Conservation (phyloP, 2,113 vertebrate genomes). For the Struthidea cinerea region DNA sequence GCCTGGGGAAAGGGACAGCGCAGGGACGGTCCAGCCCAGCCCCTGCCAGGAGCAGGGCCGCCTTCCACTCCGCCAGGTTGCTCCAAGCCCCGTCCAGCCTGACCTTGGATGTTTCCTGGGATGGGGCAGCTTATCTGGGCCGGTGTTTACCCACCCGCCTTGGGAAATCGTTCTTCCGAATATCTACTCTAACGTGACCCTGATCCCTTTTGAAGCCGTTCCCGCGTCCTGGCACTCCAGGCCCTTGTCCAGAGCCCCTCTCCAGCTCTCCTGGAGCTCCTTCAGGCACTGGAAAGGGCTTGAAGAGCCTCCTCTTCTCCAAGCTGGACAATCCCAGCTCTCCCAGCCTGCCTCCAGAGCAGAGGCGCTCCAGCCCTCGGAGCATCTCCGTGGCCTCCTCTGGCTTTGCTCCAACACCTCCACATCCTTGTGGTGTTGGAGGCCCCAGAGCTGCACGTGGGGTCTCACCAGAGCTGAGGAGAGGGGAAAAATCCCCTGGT, state of each 20-base stretch:
- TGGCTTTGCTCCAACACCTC: not conserved
- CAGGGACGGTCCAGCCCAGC: not conserved
- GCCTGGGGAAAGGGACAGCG: not conserved
- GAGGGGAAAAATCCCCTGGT: not conserved
- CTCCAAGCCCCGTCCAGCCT: not conserved
- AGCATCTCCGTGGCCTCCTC: not conserved
- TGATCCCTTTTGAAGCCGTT: fast-evolving
- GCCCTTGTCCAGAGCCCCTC: not conserved
- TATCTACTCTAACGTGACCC: fast-evolving
- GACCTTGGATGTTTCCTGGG: not conserved
- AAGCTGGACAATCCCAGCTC: not conserved
- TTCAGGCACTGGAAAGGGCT: not conserved
- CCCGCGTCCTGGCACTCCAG: not conserved
- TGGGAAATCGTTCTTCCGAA: fast-evolving
- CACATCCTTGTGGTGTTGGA: not conserved
- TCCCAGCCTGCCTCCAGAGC: not conserved
- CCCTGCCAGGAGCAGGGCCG: not conserved
- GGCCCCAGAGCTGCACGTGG: not conserved
- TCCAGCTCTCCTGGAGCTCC: not conserved
- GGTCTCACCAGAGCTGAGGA: not conserved
- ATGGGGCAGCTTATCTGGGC: not conserved
- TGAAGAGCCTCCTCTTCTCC: not conserved
- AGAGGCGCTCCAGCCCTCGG: not conserved
- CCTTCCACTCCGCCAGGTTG: not conserved
- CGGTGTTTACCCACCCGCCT: not conserved